A percentile compares a stretch with the other conserved stretches of the same genome.
Conservation (phyloP, 2,797 vertebrate species). For the Sphenodon punctatus region DNA sequence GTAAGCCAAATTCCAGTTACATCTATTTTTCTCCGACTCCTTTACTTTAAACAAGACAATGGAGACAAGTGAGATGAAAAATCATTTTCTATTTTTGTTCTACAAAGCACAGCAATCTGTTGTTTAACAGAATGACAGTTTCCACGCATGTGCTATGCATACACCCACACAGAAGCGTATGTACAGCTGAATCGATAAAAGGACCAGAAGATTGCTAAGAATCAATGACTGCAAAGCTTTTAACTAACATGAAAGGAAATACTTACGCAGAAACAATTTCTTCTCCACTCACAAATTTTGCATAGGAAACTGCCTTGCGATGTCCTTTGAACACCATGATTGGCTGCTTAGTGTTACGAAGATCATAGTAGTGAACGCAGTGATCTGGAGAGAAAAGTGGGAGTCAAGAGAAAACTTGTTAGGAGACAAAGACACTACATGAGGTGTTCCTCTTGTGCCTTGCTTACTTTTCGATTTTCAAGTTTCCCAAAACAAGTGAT, state of each 20-base stretch:
- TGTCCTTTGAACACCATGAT: constrained; percentile 99
- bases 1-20: not conserved
- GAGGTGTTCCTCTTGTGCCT: fast-evolving
- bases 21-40: not conserved
- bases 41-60: not conserved
- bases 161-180: not conserved
- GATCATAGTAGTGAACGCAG: constrained; percentile 99
- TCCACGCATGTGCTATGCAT: not conserved
- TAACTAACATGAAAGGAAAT: not conserved
- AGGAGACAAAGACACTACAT: not conserved
- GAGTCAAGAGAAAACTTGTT: not conserved
- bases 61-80: not conserved
- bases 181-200: fast-evolving
- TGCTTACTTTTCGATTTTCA: too few species aligned
- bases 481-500: too few species aligned
- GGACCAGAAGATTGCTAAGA: fast-evolving
- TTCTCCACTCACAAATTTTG: constrained; percentile 97
- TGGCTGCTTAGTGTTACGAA: constrained; percentile 98
- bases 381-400: constrained; percentile 83
- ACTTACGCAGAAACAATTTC: constrained; percentile 99
- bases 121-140: constrained; percentile 32
- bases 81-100: constrained; percentile 1
- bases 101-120: not conserved
- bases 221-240: not conserved
- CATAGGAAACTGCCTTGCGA: constrained; percentile 97